Conservation (phyloP, 2,888 invertebrate genomes). For the Lutraria lutraria region DNA sequence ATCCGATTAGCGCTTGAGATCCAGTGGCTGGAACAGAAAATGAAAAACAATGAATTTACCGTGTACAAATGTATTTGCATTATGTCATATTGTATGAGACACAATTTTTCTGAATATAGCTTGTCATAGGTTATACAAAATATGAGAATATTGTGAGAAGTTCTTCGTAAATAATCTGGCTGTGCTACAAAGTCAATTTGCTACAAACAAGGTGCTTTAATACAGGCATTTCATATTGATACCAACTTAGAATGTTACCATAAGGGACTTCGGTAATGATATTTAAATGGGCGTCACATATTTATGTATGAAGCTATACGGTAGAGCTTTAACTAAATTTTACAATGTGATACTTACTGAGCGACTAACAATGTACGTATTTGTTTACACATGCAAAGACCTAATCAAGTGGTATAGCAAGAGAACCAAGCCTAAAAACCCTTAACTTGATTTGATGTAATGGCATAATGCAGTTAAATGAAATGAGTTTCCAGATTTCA, state of each 20-base stretch:
- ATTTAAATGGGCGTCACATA: too few species aligned
- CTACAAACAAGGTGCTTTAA: background rate
- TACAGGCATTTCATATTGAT: too few species aligned
- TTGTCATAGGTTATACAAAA: background rate
- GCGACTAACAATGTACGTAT: too few species aligned
- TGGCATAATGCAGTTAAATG: background rate
- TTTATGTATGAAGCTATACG: too few species aligned
- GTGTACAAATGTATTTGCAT: background rate
- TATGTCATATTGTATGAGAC: too few species aligned
- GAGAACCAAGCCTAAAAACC: too few species aligned
- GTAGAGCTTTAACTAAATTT: too few species aligned
- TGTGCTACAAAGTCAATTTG: background rate
- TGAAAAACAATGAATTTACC: background rate
- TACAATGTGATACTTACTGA: too few species aligned
- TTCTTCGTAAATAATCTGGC: background rate
- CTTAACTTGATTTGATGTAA: too few species aligned
- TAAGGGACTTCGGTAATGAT: too few species aligned
- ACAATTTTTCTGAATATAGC: background rate
- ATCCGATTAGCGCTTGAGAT: slow-evolving; percentile 29
- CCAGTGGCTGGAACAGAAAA: slow-evolving; percentile 27
- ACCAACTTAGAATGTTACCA: too few species aligned
- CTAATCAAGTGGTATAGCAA: background rate
- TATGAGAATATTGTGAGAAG: background rate
- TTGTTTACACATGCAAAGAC: too few species aligned
- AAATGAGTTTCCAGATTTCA: background rate